Conservation (phyloP, 2,797 vertebrate genomes). For the Lophotriccus pileatus region DNA sequence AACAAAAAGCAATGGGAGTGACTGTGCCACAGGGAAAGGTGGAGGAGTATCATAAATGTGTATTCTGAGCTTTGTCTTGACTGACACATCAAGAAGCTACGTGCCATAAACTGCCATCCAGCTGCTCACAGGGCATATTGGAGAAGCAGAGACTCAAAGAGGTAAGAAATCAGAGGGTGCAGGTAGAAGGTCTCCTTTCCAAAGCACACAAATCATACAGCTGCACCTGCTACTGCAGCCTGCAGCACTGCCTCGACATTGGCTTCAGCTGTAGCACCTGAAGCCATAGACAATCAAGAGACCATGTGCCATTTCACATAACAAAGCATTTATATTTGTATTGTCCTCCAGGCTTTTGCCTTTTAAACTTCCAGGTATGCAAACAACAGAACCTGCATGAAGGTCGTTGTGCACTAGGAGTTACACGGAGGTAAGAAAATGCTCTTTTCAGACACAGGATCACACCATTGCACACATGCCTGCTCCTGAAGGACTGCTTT, state of each 20-base stretch:
- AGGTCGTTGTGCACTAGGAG: not conserved
- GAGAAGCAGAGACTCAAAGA: not conserved
- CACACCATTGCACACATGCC: not conserved
- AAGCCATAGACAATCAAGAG: not conserved
- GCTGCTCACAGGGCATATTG: not conserved
- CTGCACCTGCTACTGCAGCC: not conserved
- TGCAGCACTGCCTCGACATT: not conserved
- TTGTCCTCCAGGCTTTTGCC: not conserved
- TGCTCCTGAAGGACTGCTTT: not conserved
- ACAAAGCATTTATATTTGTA: not conserved
- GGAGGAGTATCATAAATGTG: not conserved
- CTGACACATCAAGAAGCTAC: not conserved
- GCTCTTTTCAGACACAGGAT: not conserved
- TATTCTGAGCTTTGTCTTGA: not conserved
- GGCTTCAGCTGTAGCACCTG: not conserved
- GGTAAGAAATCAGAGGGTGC: not conserved
- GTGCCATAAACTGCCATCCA: not conserved
- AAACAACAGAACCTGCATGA: not conserved
- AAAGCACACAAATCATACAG: not conserved
- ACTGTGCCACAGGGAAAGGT: not conserved
- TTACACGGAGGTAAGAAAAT: not conserved
- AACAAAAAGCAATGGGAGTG: not conserved
- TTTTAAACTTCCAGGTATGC: not conserved
- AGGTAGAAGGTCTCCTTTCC: not conserved
- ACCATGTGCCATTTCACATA: not conserved